Conservation (phyloP, 37 sponge, comb jelly and placozoan species). For the Beroe forskalii region DNA sequence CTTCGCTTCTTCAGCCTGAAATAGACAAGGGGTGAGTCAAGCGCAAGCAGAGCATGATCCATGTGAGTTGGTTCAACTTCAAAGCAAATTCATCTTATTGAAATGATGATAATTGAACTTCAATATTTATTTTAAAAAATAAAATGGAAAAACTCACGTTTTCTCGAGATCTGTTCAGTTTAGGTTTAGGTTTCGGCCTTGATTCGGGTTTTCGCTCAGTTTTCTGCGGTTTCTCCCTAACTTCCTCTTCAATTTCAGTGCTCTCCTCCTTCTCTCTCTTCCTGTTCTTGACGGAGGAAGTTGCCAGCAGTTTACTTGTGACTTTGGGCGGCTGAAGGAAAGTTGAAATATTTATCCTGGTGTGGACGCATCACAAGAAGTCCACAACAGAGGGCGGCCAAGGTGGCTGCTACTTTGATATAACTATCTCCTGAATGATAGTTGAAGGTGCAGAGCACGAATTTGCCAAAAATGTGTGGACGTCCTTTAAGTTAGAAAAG, state of each 20-base stretch:
- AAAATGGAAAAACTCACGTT: background rate
- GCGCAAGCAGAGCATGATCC: too few species aligned
- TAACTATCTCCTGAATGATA: too few species aligned
- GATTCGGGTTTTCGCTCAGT: background rate
- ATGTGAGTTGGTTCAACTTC: too few species aligned
- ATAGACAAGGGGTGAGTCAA: background rate
- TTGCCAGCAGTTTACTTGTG: conserved; percentile 35
- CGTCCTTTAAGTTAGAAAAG: too few species aligned
- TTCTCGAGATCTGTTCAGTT: background rate
- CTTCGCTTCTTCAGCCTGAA: background rate
- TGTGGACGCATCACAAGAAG: too few species aligned
- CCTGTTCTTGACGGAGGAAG: conserved; percentile 26
- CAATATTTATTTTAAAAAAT: too few species aligned
- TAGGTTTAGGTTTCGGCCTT: background rate
- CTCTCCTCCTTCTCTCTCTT: background rate
- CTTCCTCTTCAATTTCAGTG: background rate
- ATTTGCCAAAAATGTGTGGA: too few species aligned
- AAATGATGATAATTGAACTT: too few species aligned
- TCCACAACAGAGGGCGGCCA: too few species aligned
- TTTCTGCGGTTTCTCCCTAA: background rate
- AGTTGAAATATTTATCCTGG: background rate
- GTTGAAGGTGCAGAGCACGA: too few species aligned
- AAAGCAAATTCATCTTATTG: too few species aligned
- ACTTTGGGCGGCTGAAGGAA: conserved; percentile 56
- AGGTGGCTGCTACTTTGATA: too few species aligned